Base-by-base conservation (phyloP, 2,113 vertebrate genomes). In the Axis porcinus region DNA sequence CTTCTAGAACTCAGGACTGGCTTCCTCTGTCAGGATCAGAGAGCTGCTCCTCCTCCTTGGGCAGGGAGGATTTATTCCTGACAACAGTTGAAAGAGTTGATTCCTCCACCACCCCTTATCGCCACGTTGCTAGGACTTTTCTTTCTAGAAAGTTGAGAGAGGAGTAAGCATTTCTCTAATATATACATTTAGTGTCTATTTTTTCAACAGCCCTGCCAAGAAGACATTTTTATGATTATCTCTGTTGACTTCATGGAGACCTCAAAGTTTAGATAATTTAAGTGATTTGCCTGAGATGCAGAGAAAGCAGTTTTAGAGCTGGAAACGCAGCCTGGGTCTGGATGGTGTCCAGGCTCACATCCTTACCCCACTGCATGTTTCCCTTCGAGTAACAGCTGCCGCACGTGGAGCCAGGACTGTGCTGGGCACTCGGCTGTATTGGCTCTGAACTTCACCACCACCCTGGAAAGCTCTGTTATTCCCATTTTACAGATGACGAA, bases 401-500 rank as follows among this genome's bases (percentile, higher is more conserved):
- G 0, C 3, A 9, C 3, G 1, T 43, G n/a, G 52, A 40, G 10
- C 43, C 14, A 1, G 27, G 7, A 4, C 58, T 47, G 10, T 55
- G 25, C 30, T 50, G 52, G 7, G 10, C 2, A 11, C 25, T 92
- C n/a, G 40, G 21, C 67, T 23, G 6, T 60, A 33, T 74, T 16
- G 6, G 16, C 28, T 45, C 25, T 89, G 52, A 76, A 43, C 47
- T 40, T 87, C 86, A 57, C 16, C 9, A 28, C 6, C 47, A 52
- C 8, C 16, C 90, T 54, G 47, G 7, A 74, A 28, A 47, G 1
- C 23, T 15, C 36, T 7, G 1, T 64, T 17, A 82, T 81, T 81
- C 40, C 57, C 67, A 52, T 67, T 74, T 79, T 89, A 7, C 16
- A 89, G 57, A 62, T 58, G 62, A 84, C 0, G 1, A 36, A 85